Conservation (phyloP, 2,797 vertebrate genomes). For the Brachymystax lenok region DNA sequence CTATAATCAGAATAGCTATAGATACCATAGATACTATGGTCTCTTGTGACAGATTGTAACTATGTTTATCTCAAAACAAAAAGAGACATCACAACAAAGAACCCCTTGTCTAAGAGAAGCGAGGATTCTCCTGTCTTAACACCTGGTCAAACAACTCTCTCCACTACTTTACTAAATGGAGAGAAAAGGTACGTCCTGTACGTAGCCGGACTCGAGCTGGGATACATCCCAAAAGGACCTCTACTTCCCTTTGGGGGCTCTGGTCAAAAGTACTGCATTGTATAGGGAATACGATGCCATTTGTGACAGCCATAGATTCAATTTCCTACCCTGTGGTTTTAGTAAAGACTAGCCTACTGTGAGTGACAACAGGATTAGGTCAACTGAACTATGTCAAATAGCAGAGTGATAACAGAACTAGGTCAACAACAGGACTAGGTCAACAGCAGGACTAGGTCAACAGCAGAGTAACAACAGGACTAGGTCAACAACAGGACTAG, state of each 20-base stretch:
- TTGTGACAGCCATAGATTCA: too few relatives aligned
- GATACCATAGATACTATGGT: too few relatives aligned
- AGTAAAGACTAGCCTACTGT: slow-evolving; percentile 35
- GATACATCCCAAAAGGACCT: background rate
- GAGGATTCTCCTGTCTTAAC: background rate
- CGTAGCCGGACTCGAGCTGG: too few relatives aligned
- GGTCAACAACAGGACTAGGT: background rate
- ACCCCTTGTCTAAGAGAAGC: background rate
- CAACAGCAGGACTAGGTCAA: background rate
- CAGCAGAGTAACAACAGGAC: too few relatives aligned
- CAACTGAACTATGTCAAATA: too few relatives aligned
- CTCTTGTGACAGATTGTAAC: too few relatives aligned
- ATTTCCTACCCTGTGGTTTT: slow-evolving; percentile 24
- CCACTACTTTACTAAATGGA: too few relatives aligned
- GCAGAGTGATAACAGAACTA: background rate
- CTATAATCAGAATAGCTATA: background rate
- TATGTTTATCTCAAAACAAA: too few relatives aligned
- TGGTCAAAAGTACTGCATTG: background rate
- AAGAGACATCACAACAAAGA: background rate
- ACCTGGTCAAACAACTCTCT: background rate
- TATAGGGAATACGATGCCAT: background rate
- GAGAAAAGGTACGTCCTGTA: too few relatives aligned
- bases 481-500: too few relatives aligned
- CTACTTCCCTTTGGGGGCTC: background rate
- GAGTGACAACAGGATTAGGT: slow-evolving; percentile 13